Evolutionary conservation across 2,113 vertebrate species (phyloP).

Genomic region (Cairina moschata): DNA sequence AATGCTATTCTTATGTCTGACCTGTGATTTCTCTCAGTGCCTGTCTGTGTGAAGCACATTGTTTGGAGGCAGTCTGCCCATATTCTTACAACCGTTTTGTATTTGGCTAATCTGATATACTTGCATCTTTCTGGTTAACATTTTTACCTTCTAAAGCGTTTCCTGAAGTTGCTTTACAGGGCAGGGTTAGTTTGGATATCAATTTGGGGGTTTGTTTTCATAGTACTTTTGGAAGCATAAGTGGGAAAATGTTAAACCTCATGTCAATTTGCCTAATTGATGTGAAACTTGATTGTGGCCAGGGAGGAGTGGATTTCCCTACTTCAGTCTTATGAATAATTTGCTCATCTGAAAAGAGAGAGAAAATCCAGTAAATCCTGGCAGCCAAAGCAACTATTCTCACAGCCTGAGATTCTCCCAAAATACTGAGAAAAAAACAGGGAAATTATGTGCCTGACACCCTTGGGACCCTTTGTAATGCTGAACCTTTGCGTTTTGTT

Average conservation of each 20-base stretch:
- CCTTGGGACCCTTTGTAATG: background rate
- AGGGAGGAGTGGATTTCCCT: constrained; percentile 25
- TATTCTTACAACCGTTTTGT: background rate
- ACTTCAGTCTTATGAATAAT: constrained; percentile 31
- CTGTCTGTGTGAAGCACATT: background rate
- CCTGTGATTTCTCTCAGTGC: background rate
- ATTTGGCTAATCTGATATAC: background rate
- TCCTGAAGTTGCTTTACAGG: constrained; percentile 1
- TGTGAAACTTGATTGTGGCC: constrained; percentile 46
- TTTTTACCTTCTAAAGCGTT: background rate
- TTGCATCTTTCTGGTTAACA: background rate
- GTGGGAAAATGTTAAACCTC: constrained; percentile 58
- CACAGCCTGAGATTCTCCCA: background rate
- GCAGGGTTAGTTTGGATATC: constrained; percentile 8
- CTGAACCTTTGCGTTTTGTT: background rate
- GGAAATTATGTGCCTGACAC: background rate
- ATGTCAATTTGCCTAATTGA: constrained; percentile 54
- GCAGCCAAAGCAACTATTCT: background rate
- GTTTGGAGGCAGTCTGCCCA: background rate
- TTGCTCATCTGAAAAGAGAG: constrained; percentile 48
- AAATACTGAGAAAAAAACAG: background rate
- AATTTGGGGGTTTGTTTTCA: background rate
- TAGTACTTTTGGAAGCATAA: background rate
- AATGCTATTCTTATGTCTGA: background rate
- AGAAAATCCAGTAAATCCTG: constrained; percentile 45